Evolutionary conservation across 2,113 vertebrate species (phyloP).

Genomic region (Willisornis vidua): DNA sequence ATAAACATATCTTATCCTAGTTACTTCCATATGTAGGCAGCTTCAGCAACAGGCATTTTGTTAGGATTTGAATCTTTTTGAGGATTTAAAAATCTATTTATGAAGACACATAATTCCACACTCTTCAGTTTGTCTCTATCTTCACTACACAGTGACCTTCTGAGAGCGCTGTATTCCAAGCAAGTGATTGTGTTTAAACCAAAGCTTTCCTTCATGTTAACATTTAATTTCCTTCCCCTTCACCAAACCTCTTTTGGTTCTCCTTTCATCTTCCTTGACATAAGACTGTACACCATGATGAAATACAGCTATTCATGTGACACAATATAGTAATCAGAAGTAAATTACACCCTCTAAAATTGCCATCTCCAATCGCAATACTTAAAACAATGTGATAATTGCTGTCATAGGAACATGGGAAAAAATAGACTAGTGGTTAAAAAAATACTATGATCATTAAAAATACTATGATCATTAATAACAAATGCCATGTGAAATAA

Average conservation of each 20-base stretch:
- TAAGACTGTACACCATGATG: neutral
- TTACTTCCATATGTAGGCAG: neutral
- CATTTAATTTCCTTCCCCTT: conserved; percentile 17
- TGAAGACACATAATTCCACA: neutral
- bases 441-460: conserved; percentile 37
- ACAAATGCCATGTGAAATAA: conserved; percentile 3
- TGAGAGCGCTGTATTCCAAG: neutral
- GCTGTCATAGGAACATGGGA: neutral
- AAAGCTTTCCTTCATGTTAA: conserved; percentile 28
- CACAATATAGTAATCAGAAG: conserved; percentile 61
- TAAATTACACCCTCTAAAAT: conserved; percentile 32
- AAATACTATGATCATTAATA: conserved; percentile 47
- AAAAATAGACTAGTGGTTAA: conserved; percentile 37
- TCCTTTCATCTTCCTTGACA: neutral
- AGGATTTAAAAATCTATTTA: neutral
- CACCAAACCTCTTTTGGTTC: neutral
- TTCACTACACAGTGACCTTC: neutral
- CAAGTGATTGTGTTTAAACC: neutral
- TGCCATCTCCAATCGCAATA: neutral
- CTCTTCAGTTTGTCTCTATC: neutral
- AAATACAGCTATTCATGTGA: conserved; percentile 5
- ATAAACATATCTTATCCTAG: neutral
- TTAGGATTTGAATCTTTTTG: neutral
- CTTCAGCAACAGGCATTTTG: neutral
- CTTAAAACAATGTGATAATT: conserved; percentile 33